Evolutionary conservation across 2,888 invertebrate species (phyloP).

Genomic region (Leucophora obtusa): DNA sequence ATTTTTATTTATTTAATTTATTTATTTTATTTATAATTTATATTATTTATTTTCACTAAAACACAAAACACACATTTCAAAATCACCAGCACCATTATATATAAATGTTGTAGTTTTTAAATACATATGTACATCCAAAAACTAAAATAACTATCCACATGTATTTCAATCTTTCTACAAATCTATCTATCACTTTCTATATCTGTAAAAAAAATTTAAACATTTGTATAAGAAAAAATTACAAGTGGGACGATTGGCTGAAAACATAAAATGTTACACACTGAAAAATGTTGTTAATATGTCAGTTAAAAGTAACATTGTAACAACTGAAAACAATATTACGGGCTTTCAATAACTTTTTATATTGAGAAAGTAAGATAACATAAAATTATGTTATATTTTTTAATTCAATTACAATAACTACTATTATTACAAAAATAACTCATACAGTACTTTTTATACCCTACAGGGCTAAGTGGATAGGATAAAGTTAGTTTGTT

Average conservation of each 20-base stretch:
- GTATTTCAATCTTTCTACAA: conserved; percentile 25
- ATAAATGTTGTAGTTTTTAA: conserved; percentile 40
- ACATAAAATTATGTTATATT: too few species aligned
- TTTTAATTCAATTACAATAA: too few species aligned
- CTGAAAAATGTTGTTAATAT: background rate
- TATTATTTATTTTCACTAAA: conserved; percentile 56
- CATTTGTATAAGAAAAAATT: background rate
- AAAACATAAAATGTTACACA: background rate
- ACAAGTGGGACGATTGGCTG: background rate
- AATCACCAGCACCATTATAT: conserved; percentile 13
- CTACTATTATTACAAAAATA: too few species aligned
- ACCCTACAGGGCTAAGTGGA: too few species aligned
- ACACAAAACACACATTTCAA: conserved; percentile 36
- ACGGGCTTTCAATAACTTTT: too few species aligned
- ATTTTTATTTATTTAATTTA: conserved; percentile 70
- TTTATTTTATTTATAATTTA: conserved; percentile 63
- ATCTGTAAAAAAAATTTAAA: background rate
- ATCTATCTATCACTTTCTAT: conserved; percentile 51
- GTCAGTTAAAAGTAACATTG: too few species aligned
- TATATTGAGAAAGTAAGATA: too few species aligned
- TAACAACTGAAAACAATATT: too few species aligned
- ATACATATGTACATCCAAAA: conserved; percentile 35
- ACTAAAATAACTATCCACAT: conserved; percentile 10
- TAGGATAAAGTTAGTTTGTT: too few species aligned
- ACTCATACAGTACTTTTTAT: too few species aligned